Conservation (phyloP, 2,113 vertebrate species). For the Lagopus leucura region DNA sequence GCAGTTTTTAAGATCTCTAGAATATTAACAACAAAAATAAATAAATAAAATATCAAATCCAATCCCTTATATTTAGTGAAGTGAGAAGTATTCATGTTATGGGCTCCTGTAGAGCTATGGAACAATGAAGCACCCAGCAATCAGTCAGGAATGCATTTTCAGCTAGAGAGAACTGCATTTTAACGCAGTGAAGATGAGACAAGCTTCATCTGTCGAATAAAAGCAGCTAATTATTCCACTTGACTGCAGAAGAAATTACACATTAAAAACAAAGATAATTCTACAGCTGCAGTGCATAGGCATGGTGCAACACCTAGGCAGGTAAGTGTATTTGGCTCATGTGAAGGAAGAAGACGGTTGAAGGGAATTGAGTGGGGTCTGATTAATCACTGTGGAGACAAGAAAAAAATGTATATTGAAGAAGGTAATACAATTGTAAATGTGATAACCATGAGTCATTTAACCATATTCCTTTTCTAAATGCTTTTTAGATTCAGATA, state of each 20-base stretch:
- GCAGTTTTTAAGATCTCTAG: neutral
- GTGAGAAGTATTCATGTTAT: conserved; percentile 17
- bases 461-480: neutral
- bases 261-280: conserved; percentile 30
- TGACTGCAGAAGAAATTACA: conserved; percentile 36
- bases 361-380: neutral
- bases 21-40: neutral
- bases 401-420: neutral
- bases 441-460: rapidly evolving
- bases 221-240: conserved; percentile 56
- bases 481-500: neutral
- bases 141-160: neutral
- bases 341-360: neutral
- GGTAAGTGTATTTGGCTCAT: neutral
- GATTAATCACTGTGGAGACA: neutral
- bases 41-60: neutral
- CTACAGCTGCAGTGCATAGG: neutral
- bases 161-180: neutral
- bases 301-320: neutral
- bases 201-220: conserved; percentile 2
- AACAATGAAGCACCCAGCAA: neutral
- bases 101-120: neutral
- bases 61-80: neutral
- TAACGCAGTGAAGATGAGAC: neutral
- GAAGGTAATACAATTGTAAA: neutral